A percentile compares a stretch with the other conserved stretches of the same genome.
These are phyloP conservation scores for Enteromius paludinosus DNA, from an alignment of 2,797 vertebrate genomes.

Conservation along the genomic window DNA sequence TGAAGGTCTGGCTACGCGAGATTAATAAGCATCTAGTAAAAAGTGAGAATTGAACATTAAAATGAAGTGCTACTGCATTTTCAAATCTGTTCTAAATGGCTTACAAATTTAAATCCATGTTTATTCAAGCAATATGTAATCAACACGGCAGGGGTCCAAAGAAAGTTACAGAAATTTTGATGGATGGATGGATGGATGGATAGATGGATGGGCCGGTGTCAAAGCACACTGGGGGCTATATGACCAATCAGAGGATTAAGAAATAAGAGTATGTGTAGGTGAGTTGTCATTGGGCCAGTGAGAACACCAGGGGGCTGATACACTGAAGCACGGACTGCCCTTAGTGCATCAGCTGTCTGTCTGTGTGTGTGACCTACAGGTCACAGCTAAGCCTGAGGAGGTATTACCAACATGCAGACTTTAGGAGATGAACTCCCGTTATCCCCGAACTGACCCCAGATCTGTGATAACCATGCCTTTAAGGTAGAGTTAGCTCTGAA, in stretches of 20 bases:
- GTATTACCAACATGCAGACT: constrained; percentile 36
- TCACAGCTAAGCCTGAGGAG: constrained; percentile 33
- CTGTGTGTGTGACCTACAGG: constrained; percentile 34
- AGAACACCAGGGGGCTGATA: constrained; percentile 57
- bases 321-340: constrained; percentile 42
- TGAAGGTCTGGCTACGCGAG: too few species aligned
- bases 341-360: constrained; percentile 47
- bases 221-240: constrained; percentile 37
- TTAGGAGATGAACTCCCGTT: constrained; percentile 40
- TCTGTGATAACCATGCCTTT: constrained; percentile 1
- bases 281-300: constrained; percentile 48
- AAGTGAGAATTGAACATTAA: background rate
- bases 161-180: constrained; percentile 13
- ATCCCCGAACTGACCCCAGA: constrained; percentile 20
- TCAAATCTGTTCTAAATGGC: background rate
- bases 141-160: background rate
- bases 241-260: constrained; percentile 55
- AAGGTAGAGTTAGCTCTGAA: background rate
- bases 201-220: constrained; percentile 44
- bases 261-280: constrained; percentile 39
- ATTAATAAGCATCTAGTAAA: background rate
- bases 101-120: background rate
- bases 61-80: background rate
- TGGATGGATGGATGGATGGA: constrained; percentile 5
- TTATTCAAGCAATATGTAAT: background rate